Percentiles rank a stretch among this genome's conserved stretches.
Conservation (phyloP, 1,140 invertebrate genomes). For the Calephelis virginiensis region DNA sequence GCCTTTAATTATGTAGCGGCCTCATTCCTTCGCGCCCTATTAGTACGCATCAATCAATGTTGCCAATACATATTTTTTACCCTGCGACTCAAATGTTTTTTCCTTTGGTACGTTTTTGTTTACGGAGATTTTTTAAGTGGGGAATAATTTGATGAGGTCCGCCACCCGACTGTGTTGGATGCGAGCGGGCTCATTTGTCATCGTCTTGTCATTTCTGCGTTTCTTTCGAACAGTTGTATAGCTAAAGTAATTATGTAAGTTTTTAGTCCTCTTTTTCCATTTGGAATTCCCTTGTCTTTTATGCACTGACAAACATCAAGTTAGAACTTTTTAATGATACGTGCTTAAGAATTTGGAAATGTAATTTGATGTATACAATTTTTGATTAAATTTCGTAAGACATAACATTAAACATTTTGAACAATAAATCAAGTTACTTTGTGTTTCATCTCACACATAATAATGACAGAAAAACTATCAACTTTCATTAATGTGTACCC, state of each 20-base stretch:
- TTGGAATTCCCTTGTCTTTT: conserved; percentile 29
- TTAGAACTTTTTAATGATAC: conserved; percentile 17
- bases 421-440: too few relatives aligned
- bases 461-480: too few relatives aligned
- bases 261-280: conserved; percentile 67
- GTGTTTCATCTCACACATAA: too few relatives aligned
- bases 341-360: background rate
- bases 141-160: conserved; percentile 78
- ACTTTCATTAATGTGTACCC: too few relatives aligned
- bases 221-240: conserved; percentile 74
- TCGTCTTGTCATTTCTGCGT: conserved; percentile 77
- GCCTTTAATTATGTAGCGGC: conserved; percentile 72
- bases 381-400: too few relatives aligned
- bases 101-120: conserved; percentile 72
- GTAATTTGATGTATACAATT: background rate
- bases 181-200: conserved; percentile 75
- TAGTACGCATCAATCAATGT: conserved; percentile 78
- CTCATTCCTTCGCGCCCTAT: conserved; percentile 77
- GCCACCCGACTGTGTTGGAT: conserved; percentile 73
- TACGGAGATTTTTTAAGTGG: conserved; percentile 76
- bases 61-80: conserved; percentile 78
- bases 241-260: conserved; percentile 74
- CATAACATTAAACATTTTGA: too few relatives aligned
- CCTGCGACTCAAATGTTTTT: conserved; percentile 66
- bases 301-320: conserved; percentile 18